Percentiles rank a stretch among this genome's conserved stretches.
These are phyloP conservation scores for Pantala flavescens DNA, from an alignment of 1,140 invertebrate genomes.

Conservation along the genomic window DNA sequence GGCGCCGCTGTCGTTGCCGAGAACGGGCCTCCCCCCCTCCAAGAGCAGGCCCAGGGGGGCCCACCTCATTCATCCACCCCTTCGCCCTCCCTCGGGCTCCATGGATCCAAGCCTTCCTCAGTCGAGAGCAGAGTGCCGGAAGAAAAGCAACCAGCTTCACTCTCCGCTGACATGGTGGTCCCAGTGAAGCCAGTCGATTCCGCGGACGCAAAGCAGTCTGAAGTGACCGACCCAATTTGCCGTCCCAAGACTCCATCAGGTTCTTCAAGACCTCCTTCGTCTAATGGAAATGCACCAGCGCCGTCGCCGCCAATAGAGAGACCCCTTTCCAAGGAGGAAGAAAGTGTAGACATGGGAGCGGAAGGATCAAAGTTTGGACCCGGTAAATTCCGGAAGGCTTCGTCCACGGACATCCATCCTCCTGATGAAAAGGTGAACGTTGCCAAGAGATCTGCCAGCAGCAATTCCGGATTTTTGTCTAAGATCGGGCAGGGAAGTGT, in stretches of 20 bases:
- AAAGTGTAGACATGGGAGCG: neutral
- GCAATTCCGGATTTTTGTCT: neutral
- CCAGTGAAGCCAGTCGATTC: neutral
- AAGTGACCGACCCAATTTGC: neutral
- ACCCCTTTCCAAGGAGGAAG: neutral
- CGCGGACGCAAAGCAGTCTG: neutral
- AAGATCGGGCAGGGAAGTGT: neutral
- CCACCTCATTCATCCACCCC: neutral
- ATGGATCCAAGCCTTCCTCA: neutral
- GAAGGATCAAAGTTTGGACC: neutral
- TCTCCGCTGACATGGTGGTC: neutral
- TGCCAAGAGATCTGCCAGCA: neutral
- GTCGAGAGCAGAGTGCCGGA: neutral
- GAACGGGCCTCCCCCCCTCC: neutral
- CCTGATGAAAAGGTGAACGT: neutral
- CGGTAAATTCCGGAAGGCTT: neutral
- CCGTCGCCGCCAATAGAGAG: neutral
- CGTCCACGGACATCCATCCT: neutral
- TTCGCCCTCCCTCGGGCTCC: neutral
- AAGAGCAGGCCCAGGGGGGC: neutral
- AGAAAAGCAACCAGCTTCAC: neutral
- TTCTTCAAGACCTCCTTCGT: neutral
- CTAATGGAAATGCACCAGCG: neutral
- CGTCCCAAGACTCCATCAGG: neutral
- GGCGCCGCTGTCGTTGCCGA: slow-evolving; percentile 4